Conservation (phyloP, 1,140 invertebrate species). For the Delia radicum region DNA sequence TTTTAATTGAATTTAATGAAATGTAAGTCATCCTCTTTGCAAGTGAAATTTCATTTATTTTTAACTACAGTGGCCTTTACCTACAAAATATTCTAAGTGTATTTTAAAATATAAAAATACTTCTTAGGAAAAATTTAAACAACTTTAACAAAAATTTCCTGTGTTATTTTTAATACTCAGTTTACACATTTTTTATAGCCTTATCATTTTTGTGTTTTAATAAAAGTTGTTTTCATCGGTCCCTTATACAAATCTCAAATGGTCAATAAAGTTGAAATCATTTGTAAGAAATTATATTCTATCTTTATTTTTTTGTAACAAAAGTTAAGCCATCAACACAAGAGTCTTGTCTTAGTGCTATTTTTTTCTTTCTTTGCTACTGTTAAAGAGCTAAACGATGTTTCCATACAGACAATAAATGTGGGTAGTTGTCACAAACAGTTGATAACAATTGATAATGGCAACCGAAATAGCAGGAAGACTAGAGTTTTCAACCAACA, state of each 20-base stretch:
- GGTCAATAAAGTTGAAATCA: background rate
- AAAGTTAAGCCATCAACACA: constrained; percentile 10
- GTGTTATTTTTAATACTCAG: too few species aligned
- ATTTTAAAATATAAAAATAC: too few species aligned
- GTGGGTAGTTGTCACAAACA: constrained; percentile 19
- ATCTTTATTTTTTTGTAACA: background rate
- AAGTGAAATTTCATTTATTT: too few species aligned
- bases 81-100: too few species aligned
- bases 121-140: too few species aligned
- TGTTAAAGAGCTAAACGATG: background rate
- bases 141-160: too few species aligned
- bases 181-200: too few species aligned
- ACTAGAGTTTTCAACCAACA: background rate
- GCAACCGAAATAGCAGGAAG: background rate
- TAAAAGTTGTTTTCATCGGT: too few species aligned
- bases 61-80: too few species aligned
- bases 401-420: constrained; percentile 18
- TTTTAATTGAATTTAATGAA: too few species aligned
- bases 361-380: background rate
- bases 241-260: background rate
- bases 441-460: constrained; percentile 8
- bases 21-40: too few species aligned
- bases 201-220: too few species aligned
- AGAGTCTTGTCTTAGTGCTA: background rate
- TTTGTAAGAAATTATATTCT: constrained; percentile 15